A percentile compares a stretch with the other conserved stretches of the same genome.
phyloP scores from a whole-genome alignment of 2,797 vertebrate species.

The Hylomyscus alleni region DNA sequence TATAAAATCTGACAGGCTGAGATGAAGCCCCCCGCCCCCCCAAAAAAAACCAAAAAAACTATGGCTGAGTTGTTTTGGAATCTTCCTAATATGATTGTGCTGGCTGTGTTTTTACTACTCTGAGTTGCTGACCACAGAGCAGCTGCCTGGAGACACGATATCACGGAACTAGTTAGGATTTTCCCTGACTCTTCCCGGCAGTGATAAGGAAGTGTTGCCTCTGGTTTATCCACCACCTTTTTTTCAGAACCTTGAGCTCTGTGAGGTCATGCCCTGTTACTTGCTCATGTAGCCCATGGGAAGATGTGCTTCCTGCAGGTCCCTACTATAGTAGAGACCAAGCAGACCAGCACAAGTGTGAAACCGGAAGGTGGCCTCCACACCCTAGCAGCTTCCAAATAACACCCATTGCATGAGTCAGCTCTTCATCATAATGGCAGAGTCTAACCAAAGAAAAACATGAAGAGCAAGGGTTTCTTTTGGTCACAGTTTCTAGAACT shows the following conservation, averaged over 20 bases:
- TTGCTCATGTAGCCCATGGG: too few species aligned
- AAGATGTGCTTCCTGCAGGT: background rate
- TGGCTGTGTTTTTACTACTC: background rate
- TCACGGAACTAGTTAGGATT: too few species aligned
- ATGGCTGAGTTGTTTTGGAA: background rate
- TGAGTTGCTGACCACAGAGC: background rate
- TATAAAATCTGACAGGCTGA: background rate
- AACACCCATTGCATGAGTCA: background rate
- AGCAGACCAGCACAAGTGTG: accelerated
- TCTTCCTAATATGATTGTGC: accelerated
- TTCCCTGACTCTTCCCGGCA: accelerated
- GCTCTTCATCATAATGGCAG: background rate
- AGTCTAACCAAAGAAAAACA: background rate
- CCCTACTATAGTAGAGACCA: accelerated
- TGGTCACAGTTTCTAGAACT: background rate
- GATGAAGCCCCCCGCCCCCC: background rate
- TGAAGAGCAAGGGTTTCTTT: background rate
- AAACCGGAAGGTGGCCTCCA: background rate
- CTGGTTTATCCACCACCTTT: too few species aligned
- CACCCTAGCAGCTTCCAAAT: background rate
- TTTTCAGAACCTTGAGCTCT: background rate
- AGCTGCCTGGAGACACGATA: accelerated
- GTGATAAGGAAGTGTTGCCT: background rate
- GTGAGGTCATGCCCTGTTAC: background rate
- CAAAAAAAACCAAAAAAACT: accelerated